A percentile compares a stretch with the other conserved stretches of the same genome.
Conservation (phyloP, 2,113 vertebrate genomes). For the Hydropotes inermis region DNA sequence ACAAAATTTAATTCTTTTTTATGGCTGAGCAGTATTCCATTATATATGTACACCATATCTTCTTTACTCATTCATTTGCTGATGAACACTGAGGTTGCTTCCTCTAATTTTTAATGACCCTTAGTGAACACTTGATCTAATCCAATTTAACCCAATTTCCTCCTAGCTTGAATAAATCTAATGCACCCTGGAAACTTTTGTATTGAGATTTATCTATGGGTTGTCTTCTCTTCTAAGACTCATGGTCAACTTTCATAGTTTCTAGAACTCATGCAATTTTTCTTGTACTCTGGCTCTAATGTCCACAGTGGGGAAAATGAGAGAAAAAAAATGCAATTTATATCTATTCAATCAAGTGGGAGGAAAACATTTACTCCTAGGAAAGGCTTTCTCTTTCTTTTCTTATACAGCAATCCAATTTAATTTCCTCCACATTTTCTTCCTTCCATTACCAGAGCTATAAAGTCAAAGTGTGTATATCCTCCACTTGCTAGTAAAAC, state of each 20-base stretch:
- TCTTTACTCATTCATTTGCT: neutral
- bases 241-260: neutral
- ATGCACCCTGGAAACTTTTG: neutral
- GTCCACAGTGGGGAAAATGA: neutral
- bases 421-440: neutral
- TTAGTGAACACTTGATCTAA: neutral
- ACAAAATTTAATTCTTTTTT: neutral
- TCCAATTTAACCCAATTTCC: conserved; percentile 14
- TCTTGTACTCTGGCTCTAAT: neutral
- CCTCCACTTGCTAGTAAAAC: neutral
- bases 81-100: neutral
- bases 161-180: neutral
- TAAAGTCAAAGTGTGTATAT: neutral
- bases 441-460: neutral
- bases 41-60: neutral
- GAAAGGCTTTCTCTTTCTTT: neutral
- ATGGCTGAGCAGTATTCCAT: neutral
- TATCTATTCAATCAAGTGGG: neutral
- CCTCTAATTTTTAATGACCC: neutral
- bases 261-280: neutral
- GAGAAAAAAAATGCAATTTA: neutral
- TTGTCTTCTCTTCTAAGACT: neutral
- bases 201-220: neutral
- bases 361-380: neutral
- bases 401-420: neutral